Evolutionary conservation across 1,140 invertebrate genomes (phyloP).

Genomic region (Oncopeltus fasciatus): DNA sequence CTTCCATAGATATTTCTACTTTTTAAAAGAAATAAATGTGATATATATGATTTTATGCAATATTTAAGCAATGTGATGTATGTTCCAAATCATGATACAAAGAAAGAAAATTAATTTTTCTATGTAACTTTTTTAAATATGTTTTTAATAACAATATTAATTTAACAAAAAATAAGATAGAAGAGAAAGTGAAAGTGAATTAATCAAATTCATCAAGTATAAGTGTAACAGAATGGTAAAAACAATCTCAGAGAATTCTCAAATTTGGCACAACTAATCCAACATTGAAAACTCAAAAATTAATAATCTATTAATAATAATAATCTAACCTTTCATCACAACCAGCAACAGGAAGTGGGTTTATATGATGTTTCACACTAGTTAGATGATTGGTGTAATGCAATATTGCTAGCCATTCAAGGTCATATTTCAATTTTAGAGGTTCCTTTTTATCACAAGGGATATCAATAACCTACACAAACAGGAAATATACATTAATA

Average conservation of each 20-base stretch:
- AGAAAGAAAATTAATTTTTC: too few relatives aligned
- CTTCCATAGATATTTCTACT: too few relatives aligned
- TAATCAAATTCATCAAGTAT: neutral
- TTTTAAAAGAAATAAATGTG: too few relatives aligned
- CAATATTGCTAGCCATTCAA: constrained; percentile 87
- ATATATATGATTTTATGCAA: too few relatives aligned
- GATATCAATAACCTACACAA: constrained; percentile 40
- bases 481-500: too few relatives aligned
- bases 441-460: constrained; percentile 38
- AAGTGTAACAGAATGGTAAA: neutral
- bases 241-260: neutral
- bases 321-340: constrained; percentile 44
- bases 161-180: constrained; percentile 7
- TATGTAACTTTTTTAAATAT: too few relatives aligned
- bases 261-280: neutral
- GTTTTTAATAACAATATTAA: constrained; percentile 5
- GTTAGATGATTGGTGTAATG: constrained; percentile 77
- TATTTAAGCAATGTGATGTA: too few relatives aligned
- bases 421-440: constrained; percentile 62
- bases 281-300: constrained; percentile 2
- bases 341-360: constrained; percentile 67
- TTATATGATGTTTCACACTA: constrained; percentile 46
- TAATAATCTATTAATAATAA: too few relatives aligned
- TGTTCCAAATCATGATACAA: too few relatives aligned
- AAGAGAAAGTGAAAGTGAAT: neutral